Base-by-base conservation (phyloP, 2,113 vertebrate species). In the Prinia subflava region DNA sequence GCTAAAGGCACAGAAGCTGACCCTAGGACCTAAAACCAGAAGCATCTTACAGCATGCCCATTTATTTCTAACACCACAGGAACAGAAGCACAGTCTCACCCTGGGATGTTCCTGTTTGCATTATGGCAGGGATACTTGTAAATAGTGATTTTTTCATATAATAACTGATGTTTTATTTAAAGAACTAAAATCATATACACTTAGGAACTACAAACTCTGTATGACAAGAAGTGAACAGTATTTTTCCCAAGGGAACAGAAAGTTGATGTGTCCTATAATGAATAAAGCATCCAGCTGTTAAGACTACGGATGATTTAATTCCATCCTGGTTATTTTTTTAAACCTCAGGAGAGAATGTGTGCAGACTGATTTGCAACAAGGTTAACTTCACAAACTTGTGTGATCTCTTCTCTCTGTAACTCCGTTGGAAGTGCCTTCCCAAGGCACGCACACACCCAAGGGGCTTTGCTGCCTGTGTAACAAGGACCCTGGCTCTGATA, bases 391-490 rank as follows among this genome's bases (percentile, higher is more conserved):
- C 13, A 73, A 90, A 60, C 15, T 30, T 55, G 14, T 31, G 33
- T 27, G 18, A 68, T 28, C 9, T 5, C 23, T 28, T 47, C 6
- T 52, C 53, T 76, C 53, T n/a, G 13, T 33, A 86, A 56, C 23
- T 39, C 53, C 59, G 19, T 74, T 81, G 17, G 28, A 89, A 87
- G 23, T 8, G 35, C 12, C 22, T 44, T 83, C 11, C 30, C n/a
- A n/a, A 41, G 30, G 18, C 9, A 24, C 1, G 0, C 16, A 20
- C 17, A 12, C 11, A 2, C 9, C 3, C 9, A 9, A 35, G 27
- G 6, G 15, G 13, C 31, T 44, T 9, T 0, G 0, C 27, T 56
- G 13, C 55, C 25, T 30, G 11, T 10, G 8, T 35, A 60, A 42
- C 19, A 47, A 28, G 19, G 28, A 77, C 23, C 23, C 9, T 16